These are phyloP conservation scores for Sarcophaga peregrina DNA, from an alignment of 1,140 invertebrate genomes.

Conservation along the genomic window DNA sequence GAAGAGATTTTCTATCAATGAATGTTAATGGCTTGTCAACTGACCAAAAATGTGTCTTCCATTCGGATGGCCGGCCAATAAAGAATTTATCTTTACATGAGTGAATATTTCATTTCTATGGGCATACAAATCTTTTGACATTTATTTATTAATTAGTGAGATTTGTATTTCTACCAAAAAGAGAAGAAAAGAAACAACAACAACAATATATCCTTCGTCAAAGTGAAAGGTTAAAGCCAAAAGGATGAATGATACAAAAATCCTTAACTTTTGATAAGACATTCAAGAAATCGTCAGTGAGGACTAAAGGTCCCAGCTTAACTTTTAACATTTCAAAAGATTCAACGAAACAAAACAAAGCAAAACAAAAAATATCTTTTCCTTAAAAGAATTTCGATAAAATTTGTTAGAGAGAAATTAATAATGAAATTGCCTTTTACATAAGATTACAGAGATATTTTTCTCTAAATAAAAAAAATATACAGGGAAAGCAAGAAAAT, in stretches of 20 bases:
- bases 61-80: neutral
- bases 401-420: conserved; percentile 7
- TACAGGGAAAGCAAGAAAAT: neutral
- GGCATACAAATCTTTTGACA: conserved; percentile 14
- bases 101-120: neutral
- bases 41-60: neutral
- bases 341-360: neutral
- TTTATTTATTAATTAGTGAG: conserved; percentile 12
- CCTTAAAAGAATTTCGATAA: neutral
- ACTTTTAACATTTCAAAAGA: conserved; percentile 19
- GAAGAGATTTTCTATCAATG: neutral
- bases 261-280: conserved; percentile 11
- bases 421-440: conserved; percentile 15
- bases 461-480: neutral
- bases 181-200: neutral
- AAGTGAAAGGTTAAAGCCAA: neutral
- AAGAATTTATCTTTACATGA: neutral
- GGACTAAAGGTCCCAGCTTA: neutral
- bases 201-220: neutral
- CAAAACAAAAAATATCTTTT: neutral
- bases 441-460: conserved; percentile 22
- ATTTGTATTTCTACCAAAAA: neutral
- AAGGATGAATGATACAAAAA: neutral
- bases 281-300: neutral
- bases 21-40: neutral